Evolutionary conservation across 2,888 invertebrate species (phyloP).

Genomic region (Coremacera marginata): DNA sequence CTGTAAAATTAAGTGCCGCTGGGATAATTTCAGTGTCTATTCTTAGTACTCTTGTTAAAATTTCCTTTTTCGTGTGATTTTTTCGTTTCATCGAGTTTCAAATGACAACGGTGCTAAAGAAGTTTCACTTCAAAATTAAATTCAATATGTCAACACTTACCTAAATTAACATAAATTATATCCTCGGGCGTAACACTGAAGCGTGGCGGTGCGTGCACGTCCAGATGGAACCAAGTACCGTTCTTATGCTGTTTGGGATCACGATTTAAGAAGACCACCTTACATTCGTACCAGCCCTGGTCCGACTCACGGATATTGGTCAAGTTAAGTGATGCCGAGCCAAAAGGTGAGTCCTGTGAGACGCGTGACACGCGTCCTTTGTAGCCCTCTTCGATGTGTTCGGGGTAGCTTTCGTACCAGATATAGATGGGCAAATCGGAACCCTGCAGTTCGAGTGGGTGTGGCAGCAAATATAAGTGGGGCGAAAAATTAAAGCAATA

Average conservation of each 20-base stretch:
- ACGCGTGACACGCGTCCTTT: constrained; percentile 92
- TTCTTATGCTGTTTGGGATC: constrained; percentile 92
- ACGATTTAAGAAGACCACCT: constrained; percentile 95
- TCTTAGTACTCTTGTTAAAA: no score
- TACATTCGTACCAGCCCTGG: constrained; percentile 97
- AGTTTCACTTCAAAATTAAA: no score
- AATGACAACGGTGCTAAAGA: no score
- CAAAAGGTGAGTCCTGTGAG: constrained; percentile 87
- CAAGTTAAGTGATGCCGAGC: constrained; percentile 94
- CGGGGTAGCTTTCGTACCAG: constrained; percentile 98
- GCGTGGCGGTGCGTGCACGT: constrained; percentile 96
- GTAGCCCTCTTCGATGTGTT: constrained; percentile 95
- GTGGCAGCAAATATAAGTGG: neutral
- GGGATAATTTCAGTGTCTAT: no score
- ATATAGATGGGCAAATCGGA: constrained; percentile 97
- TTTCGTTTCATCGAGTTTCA: no score
- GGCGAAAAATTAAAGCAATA: constrained; percentile 6
- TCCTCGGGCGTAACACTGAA: constrained; percentile 96
- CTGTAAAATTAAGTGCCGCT: no score
- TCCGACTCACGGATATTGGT: constrained; percentile 93
- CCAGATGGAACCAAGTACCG: constrained; percentile 98
- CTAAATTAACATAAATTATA: constrained; percentile 95
- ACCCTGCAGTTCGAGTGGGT: constrained; percentile 74
- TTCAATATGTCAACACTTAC: constrained; percentile 64
- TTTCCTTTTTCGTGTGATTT: no score